Conservation (phyloP, 2,888 invertebrate species). For the Paralinhomoeus sp. region DNA sequence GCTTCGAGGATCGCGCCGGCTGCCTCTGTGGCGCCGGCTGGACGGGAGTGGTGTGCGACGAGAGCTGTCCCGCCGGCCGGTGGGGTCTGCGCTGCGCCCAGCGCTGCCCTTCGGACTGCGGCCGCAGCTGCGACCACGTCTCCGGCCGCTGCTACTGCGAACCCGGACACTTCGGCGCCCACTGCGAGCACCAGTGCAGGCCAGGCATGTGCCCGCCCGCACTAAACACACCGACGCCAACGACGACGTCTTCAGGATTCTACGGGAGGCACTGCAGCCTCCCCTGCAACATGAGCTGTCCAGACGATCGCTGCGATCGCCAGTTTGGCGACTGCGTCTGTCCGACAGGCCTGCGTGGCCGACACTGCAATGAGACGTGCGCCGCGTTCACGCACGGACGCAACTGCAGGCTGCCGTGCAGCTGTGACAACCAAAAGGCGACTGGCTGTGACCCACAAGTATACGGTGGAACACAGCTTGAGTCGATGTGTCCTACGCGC, state of each 20-base stretch:
- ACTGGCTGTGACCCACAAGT: too few species aligned
- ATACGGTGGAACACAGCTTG: too few species aligned
- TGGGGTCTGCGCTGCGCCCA: conserved; percentile 24
- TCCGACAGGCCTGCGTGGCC: conserved; percentile 36
- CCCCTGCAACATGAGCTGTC: conserved; percentile 21
- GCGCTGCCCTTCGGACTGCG: conserved; percentile 31
- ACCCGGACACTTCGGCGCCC: conserved; percentile 26
- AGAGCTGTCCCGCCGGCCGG: conserved; percentile 24
- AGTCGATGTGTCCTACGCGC: too few species aligned
- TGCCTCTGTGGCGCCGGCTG: conserved; percentile 15
- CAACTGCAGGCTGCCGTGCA: conserved; percentile 39
- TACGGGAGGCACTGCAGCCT: conserved; percentile 28
- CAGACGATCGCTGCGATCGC: conserved; percentile 25
- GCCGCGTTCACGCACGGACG: conserved; percentile 55
- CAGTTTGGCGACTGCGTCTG: conserved; percentile 32
- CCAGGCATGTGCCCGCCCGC: too few species aligned
- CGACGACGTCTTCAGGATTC: conserved; percentile 12
- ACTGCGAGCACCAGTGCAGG: conserved; percentile 32
- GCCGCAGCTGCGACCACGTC: conserved; percentile 23
- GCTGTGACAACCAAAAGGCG: conserved; percentile 18
- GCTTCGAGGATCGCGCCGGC: too few species aligned
- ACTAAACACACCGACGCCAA: too few species aligned
- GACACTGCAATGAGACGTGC: conserved; percentile 49
- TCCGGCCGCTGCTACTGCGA: conserved; percentile 28
- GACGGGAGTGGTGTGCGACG: conserved; percentile 25